phyloP scores from a whole-genome alignment of 1,140 invertebrate species.

The Hormaphis cornu region DNA sequence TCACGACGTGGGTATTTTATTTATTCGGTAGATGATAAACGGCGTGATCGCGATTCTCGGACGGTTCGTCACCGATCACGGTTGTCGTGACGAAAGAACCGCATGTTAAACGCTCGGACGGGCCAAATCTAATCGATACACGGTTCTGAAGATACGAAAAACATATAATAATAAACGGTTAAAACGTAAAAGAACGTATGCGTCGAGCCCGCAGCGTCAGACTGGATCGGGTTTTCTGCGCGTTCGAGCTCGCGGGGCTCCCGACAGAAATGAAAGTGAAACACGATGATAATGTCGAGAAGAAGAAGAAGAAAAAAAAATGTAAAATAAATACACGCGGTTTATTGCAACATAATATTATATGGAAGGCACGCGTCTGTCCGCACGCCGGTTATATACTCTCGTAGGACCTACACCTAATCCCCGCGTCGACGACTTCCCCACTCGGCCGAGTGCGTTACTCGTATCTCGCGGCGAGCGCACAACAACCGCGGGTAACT shows the following conservation, averaged over 20 bases:
- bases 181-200: background rate
- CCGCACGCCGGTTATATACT: constrained; percentile 21
- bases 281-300: no score
- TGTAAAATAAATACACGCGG: constrained; percentile 19
- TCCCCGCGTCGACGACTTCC: constrained; percentile 18
- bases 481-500: no score
- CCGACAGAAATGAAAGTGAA: constrained; percentile 31
- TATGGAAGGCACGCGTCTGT: constrained; percentile 19
- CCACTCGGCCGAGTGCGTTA: background rate
- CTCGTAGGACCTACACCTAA: no score
- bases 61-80: background rate
- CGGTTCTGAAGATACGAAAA: no score
- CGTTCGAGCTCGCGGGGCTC: constrained; percentile 9
- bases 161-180: no score
- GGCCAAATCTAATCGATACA: no score
- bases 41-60: background rate
- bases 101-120: no score
- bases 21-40: background rate
- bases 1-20: background rate
- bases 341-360: constrained; percentile 29
- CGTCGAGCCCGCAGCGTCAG: constrained; percentile 14
- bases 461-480: no score
- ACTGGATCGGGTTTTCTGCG: constrained; percentile 11
- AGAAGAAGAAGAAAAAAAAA: no score
- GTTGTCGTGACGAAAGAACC: no score